These are phyloP conservation scores for Kryphioiulus occultus DNA, from an alignment of 2,888 invertebrate genomes.

Conservation along the genomic window DNA sequence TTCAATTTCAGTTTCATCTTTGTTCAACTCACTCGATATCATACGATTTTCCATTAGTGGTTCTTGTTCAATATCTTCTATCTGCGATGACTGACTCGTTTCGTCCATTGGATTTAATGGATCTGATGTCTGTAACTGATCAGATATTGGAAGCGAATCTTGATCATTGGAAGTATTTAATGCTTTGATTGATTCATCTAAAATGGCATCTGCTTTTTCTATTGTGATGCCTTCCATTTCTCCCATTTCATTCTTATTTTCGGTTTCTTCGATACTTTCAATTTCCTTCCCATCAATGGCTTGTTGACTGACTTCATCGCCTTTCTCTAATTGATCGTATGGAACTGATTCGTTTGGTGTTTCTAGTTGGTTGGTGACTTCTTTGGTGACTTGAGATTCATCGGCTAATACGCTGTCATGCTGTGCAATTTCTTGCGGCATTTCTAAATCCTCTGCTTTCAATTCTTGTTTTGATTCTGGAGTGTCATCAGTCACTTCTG, in stretches of 20 bases:
- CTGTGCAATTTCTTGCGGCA: background rate
- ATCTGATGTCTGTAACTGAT: background rate
- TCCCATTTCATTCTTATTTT: background rate
- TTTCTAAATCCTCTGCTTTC: background rate
- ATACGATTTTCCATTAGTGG: background rate
- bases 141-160: background rate
- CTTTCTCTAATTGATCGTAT: background rate
- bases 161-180: background rate
- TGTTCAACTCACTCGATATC: background rate
- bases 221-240: background rate
- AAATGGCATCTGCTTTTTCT: background rate
- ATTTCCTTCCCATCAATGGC: background rate
- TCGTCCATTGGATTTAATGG: background rate
- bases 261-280: background rate
- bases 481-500: background rate
- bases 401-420: background rate
- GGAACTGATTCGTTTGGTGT: background rate
- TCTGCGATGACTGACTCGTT: background rate
- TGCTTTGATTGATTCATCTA: background rate
- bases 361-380: background rate
- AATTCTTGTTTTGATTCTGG: background rate
- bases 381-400: background rate
- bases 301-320: background rate
- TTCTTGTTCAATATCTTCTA: background rate
- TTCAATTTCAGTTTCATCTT: conserved; percentile 17